Percentiles rank a stretch among this genome's conserved stretches.
phyloP scores from a whole-genome alignment of 2,888 invertebrate species.

The Lycocerus yunnanus region DNA sequence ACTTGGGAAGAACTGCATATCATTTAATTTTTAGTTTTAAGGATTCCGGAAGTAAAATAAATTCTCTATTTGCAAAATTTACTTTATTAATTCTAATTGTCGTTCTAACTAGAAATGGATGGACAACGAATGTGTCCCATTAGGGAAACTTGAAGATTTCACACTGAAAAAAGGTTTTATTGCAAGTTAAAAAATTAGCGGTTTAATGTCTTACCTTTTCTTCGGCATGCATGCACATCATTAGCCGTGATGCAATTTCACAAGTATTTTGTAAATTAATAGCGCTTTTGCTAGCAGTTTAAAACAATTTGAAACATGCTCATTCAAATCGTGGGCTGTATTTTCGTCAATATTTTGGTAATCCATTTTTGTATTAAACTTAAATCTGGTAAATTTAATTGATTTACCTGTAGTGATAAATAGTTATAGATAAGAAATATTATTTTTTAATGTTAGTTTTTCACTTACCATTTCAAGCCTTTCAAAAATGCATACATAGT shows the following conservation, averaged over 20 bases:
- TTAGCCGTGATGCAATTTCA: slow-evolving; percentile 18
- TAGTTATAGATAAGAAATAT: neutral
- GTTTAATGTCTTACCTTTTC: slow-evolving; percentile 19
- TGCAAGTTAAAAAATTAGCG: too few relatives aligned
- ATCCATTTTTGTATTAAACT: slow-evolving; percentile 17
- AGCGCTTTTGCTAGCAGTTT: slow-evolving; percentile 9
- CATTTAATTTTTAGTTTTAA: too few relatives aligned
- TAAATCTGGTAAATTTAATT: slow-evolving; percentile 5
- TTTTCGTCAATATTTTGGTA: neutral
- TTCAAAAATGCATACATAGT: slow-evolving; percentile 39
- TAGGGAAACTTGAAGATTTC: slow-evolving; percentile 44
- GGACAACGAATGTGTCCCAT: neutral
- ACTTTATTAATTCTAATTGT: neutral
- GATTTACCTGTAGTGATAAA: neutral
- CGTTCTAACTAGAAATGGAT: too few relatives aligned
- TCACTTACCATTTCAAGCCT: slow-evolving; percentile 38
- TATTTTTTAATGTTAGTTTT: neutral
- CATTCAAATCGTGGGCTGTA: neutral
- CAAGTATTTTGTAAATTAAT: slow-evolving; percentile 13
- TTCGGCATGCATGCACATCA: slow-evolving; percentile 26
- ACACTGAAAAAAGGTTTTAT: slow-evolving; percentile 40
- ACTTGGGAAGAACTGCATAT: too few relatives aligned
- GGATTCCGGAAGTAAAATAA: too few relatives aligned
- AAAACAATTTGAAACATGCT: neutral
- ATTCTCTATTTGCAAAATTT: too few relatives aligned